Base-by-base conservation (phyloP, 2,888 invertebrate species). In the Carpatolechia fugitivella region DNA sequence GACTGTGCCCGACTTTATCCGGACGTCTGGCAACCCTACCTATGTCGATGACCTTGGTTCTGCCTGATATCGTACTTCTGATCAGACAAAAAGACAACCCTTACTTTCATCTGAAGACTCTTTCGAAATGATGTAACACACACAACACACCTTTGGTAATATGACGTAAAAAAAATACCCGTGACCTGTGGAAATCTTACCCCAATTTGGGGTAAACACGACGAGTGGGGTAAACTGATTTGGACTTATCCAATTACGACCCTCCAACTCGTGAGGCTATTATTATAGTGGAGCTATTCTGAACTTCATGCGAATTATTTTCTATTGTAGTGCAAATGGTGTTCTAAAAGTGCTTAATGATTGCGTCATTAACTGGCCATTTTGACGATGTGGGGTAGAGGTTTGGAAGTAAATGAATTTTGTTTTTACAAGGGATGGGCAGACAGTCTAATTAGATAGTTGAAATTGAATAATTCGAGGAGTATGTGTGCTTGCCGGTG, bases 191-290 rank as follows among this genome's bases (percentile, higher is more conserved):
- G 69, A 74, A 77, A 77, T 77, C 75, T 81, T 81, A 76, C 78
- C 81, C 80, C 76, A 79, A 81, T 82, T 83, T 78, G 79, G n/a
- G 79, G 82, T 80, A 83, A 84, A 86, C 80, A 83, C 78, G 77
- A 80, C 75, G 80, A 86, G 84, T 89, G 85, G 87, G 85, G 86
- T 83, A 85, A 88, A 87, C 84, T 86, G 89, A 89, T 88, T 87
- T 76, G 69, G 74, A 81, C 79, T 85, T 74, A 90, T 90, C 82
- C 89, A 87, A 89, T 89, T 89, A 89, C 82, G 78, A 75, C 81
- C 82, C 74, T 72, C 70, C 59, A 60, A 57, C 57, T 59, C 63
- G 60, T 60, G 55, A 59, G 54, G 52, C 47, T 50, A 38, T 59
- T 50, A 38, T 59, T 59, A 44, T n/a, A 47, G 52, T 54, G 40